Base-by-base conservation (phyloP, 2,113 vertebrate species). In the Dendropsophus ebraccatus region DNA sequence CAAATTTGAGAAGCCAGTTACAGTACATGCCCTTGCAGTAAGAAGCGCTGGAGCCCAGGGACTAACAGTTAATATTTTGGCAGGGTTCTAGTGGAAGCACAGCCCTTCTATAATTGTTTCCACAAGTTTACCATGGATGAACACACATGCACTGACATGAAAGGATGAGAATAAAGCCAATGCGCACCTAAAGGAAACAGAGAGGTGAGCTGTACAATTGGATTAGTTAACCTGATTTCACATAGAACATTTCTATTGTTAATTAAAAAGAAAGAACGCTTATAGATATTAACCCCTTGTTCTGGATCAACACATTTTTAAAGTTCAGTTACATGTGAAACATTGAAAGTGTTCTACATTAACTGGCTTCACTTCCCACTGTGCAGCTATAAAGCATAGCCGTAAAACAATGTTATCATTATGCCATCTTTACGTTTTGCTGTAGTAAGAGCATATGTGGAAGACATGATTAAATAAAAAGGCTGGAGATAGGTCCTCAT, bases 401-500 rank as follows among this genome's bases (percentile, higher is more conserved):
- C 19, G 30, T 69, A 30, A 62, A 25, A 78, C 52, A 47, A 19
- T 47, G 35, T 9, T 19, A 28, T 30, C 14, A 65, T 65, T 65
- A 4, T 78, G n/a, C 23, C 56, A 37, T 45, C 35, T 62, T 47
- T 47, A 9, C 0, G 41, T n/a, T 45, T 62, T 80, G 77, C 54
- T 45, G 32, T 50, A 25, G 32, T 16, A 60, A 80, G 54, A 81
- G 13, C 77, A 80, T 80, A 41, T 80, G 77, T 37, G 35, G 35
- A 79, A 62, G 77, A 79, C 5, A 25, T 21, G 21, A 81, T 65
- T 47, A 62, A 74, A 14, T 81, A 58, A 54, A 49, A 81, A 74
- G 54, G 73, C 78, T 14, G 60, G 49, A 81, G 85, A 81, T 81
- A 87, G 85, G 69, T 74, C 85, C 81, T 87, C 54, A 47, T 58